Evolutionary conservation across 2,113 vertebrate species (phyloP), one percentile per base, ranked within the genome.

Genomic region (Pelmatolapia mariae): DNA sequence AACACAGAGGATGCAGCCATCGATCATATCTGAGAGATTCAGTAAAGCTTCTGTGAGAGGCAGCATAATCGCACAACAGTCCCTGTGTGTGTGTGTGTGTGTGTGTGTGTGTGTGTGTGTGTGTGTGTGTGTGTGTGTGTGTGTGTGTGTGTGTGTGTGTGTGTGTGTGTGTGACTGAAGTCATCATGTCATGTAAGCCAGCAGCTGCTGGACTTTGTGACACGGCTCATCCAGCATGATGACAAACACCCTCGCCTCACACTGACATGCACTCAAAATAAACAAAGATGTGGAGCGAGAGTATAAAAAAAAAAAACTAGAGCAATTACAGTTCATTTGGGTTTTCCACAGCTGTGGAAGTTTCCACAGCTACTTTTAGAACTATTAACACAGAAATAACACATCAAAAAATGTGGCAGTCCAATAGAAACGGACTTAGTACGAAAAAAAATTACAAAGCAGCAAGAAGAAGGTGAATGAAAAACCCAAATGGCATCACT

Each of bases 131-230:
- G 59, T 71, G 50, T 31, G 61, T 76, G 52, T 61, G 36, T 29
- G 56, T 54, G 84, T 53, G 54, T 38, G 78, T 73, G 52, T 73
- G 59, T 43, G 78, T 22, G 61, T 24, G 76, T 10, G 36, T 19
- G n/a, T 78, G 80, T 33, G 66, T 78, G 61, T 31, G 68, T 59
- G 56, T 52, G 63, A 1, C 56, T 79, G 80, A 79, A 79, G 56
- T 57, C 66, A 82, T 83, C 31, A 26, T 40, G 57, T 80, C 80
- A 81, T 33, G 68, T 87, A 31, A 80, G 68, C 56, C n/a, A 85
- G 79, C 87, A 91, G 83, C 89, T 83, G 87, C 87, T 87, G 87
- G 78, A 68, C 84, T 82, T 52, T 66, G 66, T 56, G 68, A 87
- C 86, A 80, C 8, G 1, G 63, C 68, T 79, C 56, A 85, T 91